Conservation (phyloP, 2,113 vertebrate genomes). For the Typhlomys cinereus region DNA sequence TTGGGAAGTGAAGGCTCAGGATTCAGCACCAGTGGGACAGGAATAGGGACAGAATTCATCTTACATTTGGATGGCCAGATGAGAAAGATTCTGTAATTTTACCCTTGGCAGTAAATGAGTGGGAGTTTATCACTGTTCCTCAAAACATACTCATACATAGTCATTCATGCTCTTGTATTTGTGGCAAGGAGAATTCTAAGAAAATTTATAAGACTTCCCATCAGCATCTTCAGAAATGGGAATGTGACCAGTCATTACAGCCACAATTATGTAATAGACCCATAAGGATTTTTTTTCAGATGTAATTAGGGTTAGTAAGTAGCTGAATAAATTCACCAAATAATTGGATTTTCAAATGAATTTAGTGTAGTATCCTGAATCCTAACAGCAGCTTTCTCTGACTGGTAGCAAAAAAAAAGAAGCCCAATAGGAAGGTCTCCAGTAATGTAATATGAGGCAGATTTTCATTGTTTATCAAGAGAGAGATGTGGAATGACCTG, state of each 20-base stretch:
- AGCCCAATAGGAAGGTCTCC: background rate
- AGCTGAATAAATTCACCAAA: background rate
- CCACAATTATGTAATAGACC: background rate
- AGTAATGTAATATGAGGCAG: background rate
- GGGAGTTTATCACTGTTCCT: background rate
- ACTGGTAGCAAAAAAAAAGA: background rate
- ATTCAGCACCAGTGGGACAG: background rate
- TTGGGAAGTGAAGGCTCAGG: background rate
- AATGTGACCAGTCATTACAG: background rate
- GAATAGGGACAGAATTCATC: background rate
- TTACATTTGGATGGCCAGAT: too few relatives aligned
- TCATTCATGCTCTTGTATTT: background rate
- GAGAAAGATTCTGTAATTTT: background rate
- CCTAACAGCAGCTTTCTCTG: background rate
- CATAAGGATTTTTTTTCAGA: background rate
- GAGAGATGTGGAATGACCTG: background rate
- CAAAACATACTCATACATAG: background rate
- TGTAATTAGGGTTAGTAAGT: background rate
- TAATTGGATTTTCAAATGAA: background rate
- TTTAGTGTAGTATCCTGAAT: background rate
- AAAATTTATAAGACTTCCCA: background rate
- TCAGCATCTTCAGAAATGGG: background rate
- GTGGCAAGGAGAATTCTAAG: background rate
- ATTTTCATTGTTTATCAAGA: background rate
- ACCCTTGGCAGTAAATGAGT: background rate